phyloP scores from a whole-genome alignment of 2,888 invertebrate genomes.

The Pyralis farinalis region DNA sequence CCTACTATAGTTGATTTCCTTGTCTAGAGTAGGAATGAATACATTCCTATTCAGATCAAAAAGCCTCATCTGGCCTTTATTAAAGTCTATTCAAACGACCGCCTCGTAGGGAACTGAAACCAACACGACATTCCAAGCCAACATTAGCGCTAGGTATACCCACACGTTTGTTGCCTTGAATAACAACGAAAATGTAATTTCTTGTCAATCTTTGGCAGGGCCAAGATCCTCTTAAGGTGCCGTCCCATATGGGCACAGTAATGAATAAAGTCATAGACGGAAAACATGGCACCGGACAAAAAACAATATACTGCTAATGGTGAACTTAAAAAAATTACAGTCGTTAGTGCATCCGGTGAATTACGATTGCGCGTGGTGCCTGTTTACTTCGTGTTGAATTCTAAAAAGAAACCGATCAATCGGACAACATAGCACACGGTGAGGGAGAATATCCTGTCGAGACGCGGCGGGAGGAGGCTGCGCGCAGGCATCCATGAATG shows the following conservation, averaged over 20 bases:
- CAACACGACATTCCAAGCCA: conserved; percentile 27
- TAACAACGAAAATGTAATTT: neutral
- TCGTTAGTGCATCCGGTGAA: conserved; percentile 79
- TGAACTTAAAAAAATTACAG: conserved; percentile 62
- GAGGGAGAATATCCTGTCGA: conserved; percentile 68
- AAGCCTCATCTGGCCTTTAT: conserved; percentile 36
- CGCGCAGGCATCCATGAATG: conserved; percentile 76
- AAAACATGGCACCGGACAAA: conserved; percentile 54
- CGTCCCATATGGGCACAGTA: conserved; percentile 30
- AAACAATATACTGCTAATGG: conserved; percentile 57
- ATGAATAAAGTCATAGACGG: conserved; percentile 52
- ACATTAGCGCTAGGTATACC: neutral
- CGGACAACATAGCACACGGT: conserved; percentile 60
- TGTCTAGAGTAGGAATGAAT: conserved; percentile 27
- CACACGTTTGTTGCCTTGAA: neutral
- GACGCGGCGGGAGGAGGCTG: conserved; percentile 47
- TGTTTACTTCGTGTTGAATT: conserved; percentile 59
- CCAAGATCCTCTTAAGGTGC: neutral
- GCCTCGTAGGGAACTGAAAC: conserved; percentile 31
- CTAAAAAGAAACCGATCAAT: conserved; percentile 66
- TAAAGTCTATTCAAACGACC: conserved; percentile 35
- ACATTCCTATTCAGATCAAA: conserved; percentile 40
- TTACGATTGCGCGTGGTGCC: conserved; percentile 62
- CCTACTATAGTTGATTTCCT: neutral
- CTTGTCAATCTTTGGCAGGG: neutral